These are phyloP conservation scores for Watsonalla cultraria DNA, from an alignment of 2,888 invertebrate genomes.

Conservation along the genomic window DNA sequence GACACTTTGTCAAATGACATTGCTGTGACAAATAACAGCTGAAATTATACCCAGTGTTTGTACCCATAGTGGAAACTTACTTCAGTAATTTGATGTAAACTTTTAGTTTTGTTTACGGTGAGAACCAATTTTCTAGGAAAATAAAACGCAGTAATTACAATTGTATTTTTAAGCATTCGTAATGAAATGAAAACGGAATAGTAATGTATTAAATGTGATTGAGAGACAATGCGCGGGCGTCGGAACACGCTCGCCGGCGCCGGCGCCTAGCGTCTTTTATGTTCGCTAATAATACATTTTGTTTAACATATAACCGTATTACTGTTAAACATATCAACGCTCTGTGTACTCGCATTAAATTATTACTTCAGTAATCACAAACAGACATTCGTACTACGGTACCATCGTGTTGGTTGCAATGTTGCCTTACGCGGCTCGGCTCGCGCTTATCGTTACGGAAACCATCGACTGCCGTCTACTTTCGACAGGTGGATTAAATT, in stretches of 20 bases:
- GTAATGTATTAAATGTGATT: constrained; percentile 12
- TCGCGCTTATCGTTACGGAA: too few relatives aligned
- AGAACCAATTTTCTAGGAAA: background rate
- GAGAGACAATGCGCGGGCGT: constrained; percentile 7
- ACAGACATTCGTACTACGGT: background rate
- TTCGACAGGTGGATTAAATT: too few relatives aligned
- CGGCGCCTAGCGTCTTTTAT: constrained; percentile 31
- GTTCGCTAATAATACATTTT: constrained; percentile 44
- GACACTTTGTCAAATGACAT: too few relatives aligned
- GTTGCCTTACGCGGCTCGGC: too few relatives aligned
- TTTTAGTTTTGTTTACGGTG: too few relatives aligned
- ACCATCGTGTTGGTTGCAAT: background rate
- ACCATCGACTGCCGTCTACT: too few relatives aligned
- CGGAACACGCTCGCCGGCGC: constrained; percentile 16
- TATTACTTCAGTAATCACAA: background rate
- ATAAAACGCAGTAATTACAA: background rate
- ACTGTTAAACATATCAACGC: constrained; percentile 8
- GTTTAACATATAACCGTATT: constrained; percentile 26
- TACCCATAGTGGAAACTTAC: too few relatives aligned
- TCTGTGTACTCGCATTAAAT: constrained; percentile 1
- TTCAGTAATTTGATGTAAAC: too few relatives aligned
- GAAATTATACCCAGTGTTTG: too few relatives aligned
- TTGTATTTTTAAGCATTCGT: background rate
- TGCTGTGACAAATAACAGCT: too few relatives aligned
- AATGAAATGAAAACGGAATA: constrained; percentile 7